Base-by-base conservation (phyloP, 92 coral and sea anemone species). In the Nematostella vectensis region DNA sequence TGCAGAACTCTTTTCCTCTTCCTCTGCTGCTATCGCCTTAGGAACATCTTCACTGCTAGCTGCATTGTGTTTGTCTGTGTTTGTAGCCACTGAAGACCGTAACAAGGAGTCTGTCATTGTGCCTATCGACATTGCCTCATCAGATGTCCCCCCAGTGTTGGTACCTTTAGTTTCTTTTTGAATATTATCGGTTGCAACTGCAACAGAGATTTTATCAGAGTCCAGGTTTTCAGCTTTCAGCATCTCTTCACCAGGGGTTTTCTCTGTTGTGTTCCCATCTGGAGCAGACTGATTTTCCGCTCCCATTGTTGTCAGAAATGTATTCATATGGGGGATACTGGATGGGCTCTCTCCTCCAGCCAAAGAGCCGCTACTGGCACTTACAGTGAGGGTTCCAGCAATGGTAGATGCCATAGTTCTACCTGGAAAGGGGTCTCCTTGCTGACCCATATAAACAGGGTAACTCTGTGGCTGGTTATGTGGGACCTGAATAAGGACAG, bases 41-140 rank as follows among this genome's bases (percentile, higher is more conserved):
- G 9, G 4, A 4, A 6, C 23, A 45, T 8, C 21, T 45, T 11
- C 23, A 45, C 11, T 45, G 9, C 11, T 45, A 10, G 4, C 51
- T 10, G 51, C 11, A 45, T 19, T 19, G 9, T 45, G 51, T 45
- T 11, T 45, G 23, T 76, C 78, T 3, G 83, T 77, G 28, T 57
- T 76, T 10, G 88, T 85, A 11, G 83, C 88, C 3, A 85, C 95
- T 11, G 83, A 75, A 15, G 85, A 72, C 47, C 66, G 65, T 71
- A 73, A 75, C 49, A 85, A 49, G 6, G 95, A 80, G 29, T 85
- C 95, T 3, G 95, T 85, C 95, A 85, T 85, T 57, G 95, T 85
- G 15, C 95, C 95, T 4, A 71, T 56, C 0, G 95, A 85, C 38
- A 39, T 69, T 18, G 31, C 20, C 29, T 19, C 23, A 23, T 59